Conservation (phyloP, 2,113 vertebrate genomes). For the Phyllostomus hastatus region DNA sequence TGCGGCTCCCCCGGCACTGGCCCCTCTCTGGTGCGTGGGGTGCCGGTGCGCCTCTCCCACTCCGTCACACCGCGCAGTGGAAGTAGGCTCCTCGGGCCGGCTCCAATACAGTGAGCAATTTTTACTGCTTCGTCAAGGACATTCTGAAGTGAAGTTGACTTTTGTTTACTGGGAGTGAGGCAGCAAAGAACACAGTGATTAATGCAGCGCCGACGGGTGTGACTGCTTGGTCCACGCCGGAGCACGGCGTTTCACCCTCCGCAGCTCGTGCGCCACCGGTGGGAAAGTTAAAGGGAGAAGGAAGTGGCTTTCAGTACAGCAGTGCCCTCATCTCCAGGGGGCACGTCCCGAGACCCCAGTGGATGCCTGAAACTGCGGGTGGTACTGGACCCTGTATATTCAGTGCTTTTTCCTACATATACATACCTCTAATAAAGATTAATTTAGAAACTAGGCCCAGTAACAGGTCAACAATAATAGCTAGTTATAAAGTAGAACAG, state of each 20-base stretch:
- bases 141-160: background rate
- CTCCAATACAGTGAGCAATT: background rate
- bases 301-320: background rate
- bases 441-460: background rate
- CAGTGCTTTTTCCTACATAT: background rate
- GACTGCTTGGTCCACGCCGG: background rate
- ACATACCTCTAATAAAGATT: background rate
- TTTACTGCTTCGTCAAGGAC: background rate
- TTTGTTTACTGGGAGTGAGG: background rate
- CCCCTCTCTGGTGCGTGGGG: fast-evolving
- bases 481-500: background rate
- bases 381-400: background rate
- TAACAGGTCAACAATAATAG: background rate
- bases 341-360: too few species aligned
- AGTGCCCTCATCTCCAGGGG: background rate
- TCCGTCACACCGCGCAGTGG: background rate
- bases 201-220: background rate
- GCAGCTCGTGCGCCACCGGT: background rate
- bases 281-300: background rate
- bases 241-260: background rate
- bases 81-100: background rate
- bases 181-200: background rate
- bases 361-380: background rate
- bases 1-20: background rate
- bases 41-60: too few species aligned